Evolutionary conservation across 1,140 invertebrate genomes (phyloP).

Genomic region (Cecropterus lyciades): DNA sequence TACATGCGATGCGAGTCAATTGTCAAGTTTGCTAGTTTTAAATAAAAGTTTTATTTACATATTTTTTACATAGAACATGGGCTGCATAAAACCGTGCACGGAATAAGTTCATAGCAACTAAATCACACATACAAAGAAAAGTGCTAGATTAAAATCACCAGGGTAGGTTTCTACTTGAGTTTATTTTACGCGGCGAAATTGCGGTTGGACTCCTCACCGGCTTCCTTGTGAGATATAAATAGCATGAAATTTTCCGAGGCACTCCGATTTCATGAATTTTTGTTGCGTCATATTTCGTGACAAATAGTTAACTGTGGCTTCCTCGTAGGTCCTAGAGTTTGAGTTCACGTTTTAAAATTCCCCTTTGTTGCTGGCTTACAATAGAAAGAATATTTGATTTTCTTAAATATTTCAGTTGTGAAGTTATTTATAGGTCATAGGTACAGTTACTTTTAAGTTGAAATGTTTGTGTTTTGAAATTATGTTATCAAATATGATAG

Average conservation of each 20-base stretch:
- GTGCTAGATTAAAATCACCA: slow-evolving; percentile 69
- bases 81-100: not conserved
- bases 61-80: not conserved
- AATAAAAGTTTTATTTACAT: not conserved
- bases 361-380: slow-evolving; percentile 16
- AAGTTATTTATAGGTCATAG: not conserved
- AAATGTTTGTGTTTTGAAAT: too few species aligned
- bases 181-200: slow-evolving; percentile 73
- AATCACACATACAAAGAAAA: slow-evolving; percentile 43
- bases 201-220: slow-evolving; percentile 61
- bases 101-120: not conserved
- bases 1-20: too few species aligned
- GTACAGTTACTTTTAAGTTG: too few species aligned
- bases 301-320: slow-evolving; percentile 64
- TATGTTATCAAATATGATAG: too few species aligned
- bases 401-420: slow-evolving; percentile 11
- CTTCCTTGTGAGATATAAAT: slow-evolving; percentile 65
- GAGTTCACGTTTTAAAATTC: slow-evolving; percentile 25
- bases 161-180: slow-evolving; percentile 56
- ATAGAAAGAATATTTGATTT: slow-evolving; percentile 20
- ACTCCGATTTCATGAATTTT: slow-evolving; percentile 76
- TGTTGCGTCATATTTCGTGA: slow-evolving; percentile 75
- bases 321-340: slow-evolving; percentile 46
- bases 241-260: slow-evolving; percentile 62
- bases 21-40: too few species aligned